phyloP scores from a whole-genome alignment of 2,888 invertebrate genomes.

The Thecocarcelia acutangulata region DNA sequence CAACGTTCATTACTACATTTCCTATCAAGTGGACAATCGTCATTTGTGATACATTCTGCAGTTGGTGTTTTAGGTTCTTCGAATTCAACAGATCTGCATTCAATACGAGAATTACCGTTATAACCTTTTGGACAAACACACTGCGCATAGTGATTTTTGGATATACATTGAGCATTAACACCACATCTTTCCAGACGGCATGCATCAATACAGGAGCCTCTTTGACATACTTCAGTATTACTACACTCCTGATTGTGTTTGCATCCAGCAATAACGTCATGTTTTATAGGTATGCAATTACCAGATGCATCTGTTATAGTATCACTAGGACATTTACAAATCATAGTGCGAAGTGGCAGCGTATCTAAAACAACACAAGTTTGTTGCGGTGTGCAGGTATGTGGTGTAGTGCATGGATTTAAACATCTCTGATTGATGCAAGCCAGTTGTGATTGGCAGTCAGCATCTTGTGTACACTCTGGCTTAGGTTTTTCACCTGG shows the following conservation, averaged over 20 bases:
- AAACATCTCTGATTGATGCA: conserved; percentile 90
- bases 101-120: conserved; percentile 89
- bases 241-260: conserved; percentile 88
- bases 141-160: conserved; percentile 88
- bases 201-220: conserved; percentile 89
- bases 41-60: conserved; percentile 89
- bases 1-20: conserved; percentile 90
- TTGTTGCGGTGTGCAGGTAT: conserved; percentile 89
- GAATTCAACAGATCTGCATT: conserved; percentile 84
- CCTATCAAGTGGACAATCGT: conserved; percentile 89
- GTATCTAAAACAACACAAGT: conserved; percentile 90
- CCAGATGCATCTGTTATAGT: conserved; percentile 88
- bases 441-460: conserved; percentile 88
- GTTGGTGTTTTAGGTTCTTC: conserved; percentile 74
- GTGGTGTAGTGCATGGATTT: conserved; percentile 88
- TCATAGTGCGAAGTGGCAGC: conserved; percentile 90
- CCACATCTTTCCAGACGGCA: conserved; percentile 91
- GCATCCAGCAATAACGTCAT: conserved; percentile 84
- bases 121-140: conserved; percentile 91
- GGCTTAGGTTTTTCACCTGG: conserved; percentile 79
- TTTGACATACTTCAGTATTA: conserved; percentile 88
- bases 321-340: conserved; percentile 92
- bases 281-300: conserved; percentile 85
- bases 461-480: conserved; percentile 88
- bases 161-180: conserved; percentile 90